phyloP scores from a whole-genome alignment of 1,140 invertebrate genomes.

The Meloidogyne chitwoodi region DNA sequence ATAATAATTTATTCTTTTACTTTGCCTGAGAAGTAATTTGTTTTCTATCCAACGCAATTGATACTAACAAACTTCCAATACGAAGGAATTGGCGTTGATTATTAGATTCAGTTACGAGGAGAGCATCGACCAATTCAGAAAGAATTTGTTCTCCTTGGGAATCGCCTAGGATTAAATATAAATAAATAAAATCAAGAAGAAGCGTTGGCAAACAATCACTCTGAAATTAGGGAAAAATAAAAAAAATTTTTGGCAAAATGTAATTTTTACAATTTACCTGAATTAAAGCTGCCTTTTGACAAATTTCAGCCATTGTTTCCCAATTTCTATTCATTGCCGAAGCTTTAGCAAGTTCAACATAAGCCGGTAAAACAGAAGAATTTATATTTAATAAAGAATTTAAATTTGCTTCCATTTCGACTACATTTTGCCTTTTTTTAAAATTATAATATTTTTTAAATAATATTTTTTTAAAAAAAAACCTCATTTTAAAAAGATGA shows the following conservation, averaged over 20 bases:
- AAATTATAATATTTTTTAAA: constrained; percentile 1
- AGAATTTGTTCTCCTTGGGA: constrained; percentile 17
- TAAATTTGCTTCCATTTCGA: constrained; percentile 33
- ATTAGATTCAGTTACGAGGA: constrained; percentile 19
- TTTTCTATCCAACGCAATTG: constrained; percentile 31
- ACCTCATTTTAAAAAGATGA: constrained; percentile 37
- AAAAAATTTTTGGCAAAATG: neutral
- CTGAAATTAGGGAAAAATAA: constrained; percentile 15
- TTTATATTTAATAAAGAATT: constrained; percentile 21
- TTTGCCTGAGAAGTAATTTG: constrained; percentile 24
- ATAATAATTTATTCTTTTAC: constrained; percentile 3
- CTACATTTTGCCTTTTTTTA: constrained; percentile 33
- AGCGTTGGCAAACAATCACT: constrained; percentile 44
- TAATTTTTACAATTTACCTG: constrained; percentile 11
- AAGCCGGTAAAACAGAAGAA: constrained; percentile 39
- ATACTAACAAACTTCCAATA: constrained; percentile 22
- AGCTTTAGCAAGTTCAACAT: constrained; percentile 40
- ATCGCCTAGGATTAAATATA: constrained; percentile 26
- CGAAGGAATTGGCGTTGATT: constrained; percentile 17
- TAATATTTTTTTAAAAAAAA: neutral
- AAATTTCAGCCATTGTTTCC: constrained; percentile 34
- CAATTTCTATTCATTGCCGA: constrained; percentile 39
- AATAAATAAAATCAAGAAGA: constrained; percentile 35
- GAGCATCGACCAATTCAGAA: constrained; percentile 31
- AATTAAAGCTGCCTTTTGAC: constrained; percentile 37